Evolutionary conservation across 1,140 invertebrate species (phyloP), one percentile per base, ranked within the genome.

Genomic region (Dreissena rostriformis): DNA sequence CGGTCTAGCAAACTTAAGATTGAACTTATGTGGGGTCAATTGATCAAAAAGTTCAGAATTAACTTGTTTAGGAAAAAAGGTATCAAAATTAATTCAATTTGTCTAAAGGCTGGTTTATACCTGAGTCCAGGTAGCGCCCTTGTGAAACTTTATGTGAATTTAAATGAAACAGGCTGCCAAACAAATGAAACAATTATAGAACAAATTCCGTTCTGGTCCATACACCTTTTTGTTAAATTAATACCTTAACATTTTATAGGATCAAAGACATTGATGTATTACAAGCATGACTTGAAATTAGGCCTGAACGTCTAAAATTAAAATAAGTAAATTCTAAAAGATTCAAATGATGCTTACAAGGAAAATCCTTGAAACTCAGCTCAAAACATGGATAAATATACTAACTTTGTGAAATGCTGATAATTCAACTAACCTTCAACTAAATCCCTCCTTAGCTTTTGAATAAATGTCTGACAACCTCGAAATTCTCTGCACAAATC

Each of bases 41-140:
- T n/a, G 57, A 19, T 61, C 57, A 61, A n/a, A 61, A 61, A 61
- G 22, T 61, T 61, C 12, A 19, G 22, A 61, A 61, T 61, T 61
- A 61, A 61, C 57, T 61, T 61, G 57, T 61, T 61, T n/a, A 61
- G 22, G 22, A 61, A 8, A 24, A 61, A 61, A 61, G 57, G 57
- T 61, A 61, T 61, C 57, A 61, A 39, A 2, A 61, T 61, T 61
- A 61, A 61, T 61, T 61, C 57, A 61, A 61, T 61, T 61, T 61
- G 17, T 61, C 22, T 61, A 12, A 61, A 39, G 12, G 57, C 57
- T 61, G 57, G 22, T 39, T 19, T 61, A 61, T 61, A 61, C 57
- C 57, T 61, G 57, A 12, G 57, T 2, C 57, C 57, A 61, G 57
- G 57, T 61, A 61, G 17, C 22, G 6, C 11, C 57, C 22, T 61